Base-by-base conservation (phyloP, 2,113 vertebrate genomes). In the Bettongia penicillata region DNA sequence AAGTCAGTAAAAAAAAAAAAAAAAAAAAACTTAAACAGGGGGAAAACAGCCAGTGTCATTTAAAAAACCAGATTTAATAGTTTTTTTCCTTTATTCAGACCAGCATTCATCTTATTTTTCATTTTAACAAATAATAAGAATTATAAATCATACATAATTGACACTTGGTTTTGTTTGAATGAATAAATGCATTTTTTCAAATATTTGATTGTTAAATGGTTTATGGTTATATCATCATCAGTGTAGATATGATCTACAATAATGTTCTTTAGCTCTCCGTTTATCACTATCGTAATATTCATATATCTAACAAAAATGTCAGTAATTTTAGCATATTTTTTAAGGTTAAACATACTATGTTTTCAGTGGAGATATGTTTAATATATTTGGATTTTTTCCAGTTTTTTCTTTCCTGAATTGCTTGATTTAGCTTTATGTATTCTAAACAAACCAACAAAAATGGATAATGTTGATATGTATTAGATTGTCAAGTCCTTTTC, bases 1-100 rank as follows among this genome's bases (percentile, higher is more conserved):
- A 51, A 48, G 77, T 91, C 91, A 92, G 90, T 84, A 89, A 91
- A 94, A 61, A 3, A 95, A n/a, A 43, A 94, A 90, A 89, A 91
- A 94, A 61, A 3, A 95, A n/a, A 43, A 94, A 90, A 95, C 51
- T 90, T 61, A 92, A 96, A 93, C 19, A 23, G 23, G 68, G n/a
- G 16, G 37, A 84, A 84, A 84, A 22, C 61, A n/a, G 37, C 11
- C 31, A 68, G 3, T 31, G 90, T 55, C 2, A 89, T 51, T 94
- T 89, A 23, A 10, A 51, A 51, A 51, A 51, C 51, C 28, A 95
- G 52, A 92, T 10, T 91, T 91, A 14, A 37, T 91, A 47, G 47
- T 48, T 52, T 94, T 91, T 90, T 89, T 22, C 0, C 0, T 2
- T 53, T 57, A 51, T 91, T 47, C 5, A 14, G 68, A 84, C n/a